Conservation (phyloP, 2,888 invertebrate species). For the Drosophila nr. perissopoda region DNA sequence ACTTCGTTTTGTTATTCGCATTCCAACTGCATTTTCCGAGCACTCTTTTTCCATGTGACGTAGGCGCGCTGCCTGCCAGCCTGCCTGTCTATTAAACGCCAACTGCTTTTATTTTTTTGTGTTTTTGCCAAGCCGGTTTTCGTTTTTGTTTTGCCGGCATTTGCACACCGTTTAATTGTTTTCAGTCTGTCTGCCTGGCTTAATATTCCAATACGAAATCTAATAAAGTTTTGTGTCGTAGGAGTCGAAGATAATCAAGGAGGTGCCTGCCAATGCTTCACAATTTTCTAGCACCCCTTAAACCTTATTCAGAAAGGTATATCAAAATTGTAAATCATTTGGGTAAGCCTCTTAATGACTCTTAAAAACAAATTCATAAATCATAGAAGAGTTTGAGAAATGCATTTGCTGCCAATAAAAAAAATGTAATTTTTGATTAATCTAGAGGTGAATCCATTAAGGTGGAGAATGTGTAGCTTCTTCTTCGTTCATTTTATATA, state of each 20-base stretch:
- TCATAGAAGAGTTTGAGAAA: no score
- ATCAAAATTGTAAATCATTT: neutral
- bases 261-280: neutral
- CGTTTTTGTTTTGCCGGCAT: conserved; percentile 61
- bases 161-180: conserved; percentile 57
- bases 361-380: neutral
- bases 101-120: conserved; percentile 6
- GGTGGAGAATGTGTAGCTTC: neutral
- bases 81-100: conserved; percentile 33
- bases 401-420: neutral
- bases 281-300: conserved; percentile 1
- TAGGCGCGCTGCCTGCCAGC: conserved; percentile 42
- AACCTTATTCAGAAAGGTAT: neutral
- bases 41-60: conserved; percentile 37
- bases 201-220: conserved; percentile 36
- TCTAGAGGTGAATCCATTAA: neutral
- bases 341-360: neutral
- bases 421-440: neutral
- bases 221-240: conserved; percentile 55
- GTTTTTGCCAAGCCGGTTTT: conserved; percentile 62
- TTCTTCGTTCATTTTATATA: neutral
- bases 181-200: conserved; percentile 30
- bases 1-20: conserved; percentile 61
- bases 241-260: conserved; percentile 37
- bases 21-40: conserved; percentile 62